Percentiles rank a stretch among this genome's conserved stretches.
phyloP scores from a whole-genome alignment of 2,113 vertebrate genomes.

The rabbit (Oryctolagus cuniculus) region DNA sequence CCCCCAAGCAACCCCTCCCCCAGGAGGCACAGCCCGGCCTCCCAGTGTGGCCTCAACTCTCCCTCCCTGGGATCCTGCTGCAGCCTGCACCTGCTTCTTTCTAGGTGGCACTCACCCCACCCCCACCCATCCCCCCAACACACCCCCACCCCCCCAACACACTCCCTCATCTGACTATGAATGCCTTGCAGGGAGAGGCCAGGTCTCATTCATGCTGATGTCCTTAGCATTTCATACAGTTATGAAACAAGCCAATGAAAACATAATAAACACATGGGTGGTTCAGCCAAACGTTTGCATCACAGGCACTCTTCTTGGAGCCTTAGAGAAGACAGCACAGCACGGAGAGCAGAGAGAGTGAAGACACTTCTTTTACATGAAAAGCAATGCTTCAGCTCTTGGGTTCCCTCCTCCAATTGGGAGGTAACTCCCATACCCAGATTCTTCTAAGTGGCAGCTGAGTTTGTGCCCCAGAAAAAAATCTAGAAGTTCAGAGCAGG shows the following conservation, averaged over 20 bases:
- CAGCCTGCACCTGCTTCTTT: neutral
- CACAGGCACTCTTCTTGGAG: neutral
- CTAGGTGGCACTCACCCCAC: neutral
- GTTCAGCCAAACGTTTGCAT: neutral
- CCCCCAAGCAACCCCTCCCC: too few relatives aligned
- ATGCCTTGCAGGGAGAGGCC: neutral
- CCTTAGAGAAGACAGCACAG: rapidly evolving
- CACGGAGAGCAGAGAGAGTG: neutral
- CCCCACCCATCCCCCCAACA: too few relatives aligned
- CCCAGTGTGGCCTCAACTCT: rapidly evolving
- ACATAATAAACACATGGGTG: neutral
- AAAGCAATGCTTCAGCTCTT: neutral
- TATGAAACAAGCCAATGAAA: neutral
- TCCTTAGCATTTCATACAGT: neutral
- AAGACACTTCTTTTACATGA: neutral
- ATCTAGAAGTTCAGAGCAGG: too few relatives aligned
- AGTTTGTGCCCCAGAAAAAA: neutral
- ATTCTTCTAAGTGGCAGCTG: neutral
- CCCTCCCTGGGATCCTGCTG: too few relatives aligned
- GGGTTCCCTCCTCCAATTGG: neutral
- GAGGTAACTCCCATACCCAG: neutral
- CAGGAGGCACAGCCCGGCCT: neutral
- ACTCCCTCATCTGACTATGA: neutral
- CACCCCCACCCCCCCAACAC: neutral
- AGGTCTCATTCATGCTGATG: neutral